A percentile compares a stretch with the other conserved stretches of the same genome.
Conservation (phyloP, 2,797 vertebrate genomes). For the Prionace glauca region DNA sequence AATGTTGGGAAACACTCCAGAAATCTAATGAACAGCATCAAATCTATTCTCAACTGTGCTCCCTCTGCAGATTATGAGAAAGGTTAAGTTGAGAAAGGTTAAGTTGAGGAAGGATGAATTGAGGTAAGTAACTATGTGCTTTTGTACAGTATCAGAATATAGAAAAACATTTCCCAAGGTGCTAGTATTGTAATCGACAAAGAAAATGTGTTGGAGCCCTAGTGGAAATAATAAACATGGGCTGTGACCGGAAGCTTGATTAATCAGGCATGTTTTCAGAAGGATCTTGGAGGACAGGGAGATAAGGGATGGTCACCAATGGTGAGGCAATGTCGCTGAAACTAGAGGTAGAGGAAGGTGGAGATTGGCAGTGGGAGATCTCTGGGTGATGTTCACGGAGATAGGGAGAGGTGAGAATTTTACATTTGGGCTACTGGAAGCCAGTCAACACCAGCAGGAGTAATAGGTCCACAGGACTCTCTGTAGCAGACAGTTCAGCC, state of each 20-base stretch:
- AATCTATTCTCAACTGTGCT: not conserved
- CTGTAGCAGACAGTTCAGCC: not conserved
- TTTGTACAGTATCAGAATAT: not conserved
- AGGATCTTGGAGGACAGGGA: not conserved
- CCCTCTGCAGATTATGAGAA: not conserved
- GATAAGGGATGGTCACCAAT: no score
- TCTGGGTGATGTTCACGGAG: no score
- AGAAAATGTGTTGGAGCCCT: not conserved
- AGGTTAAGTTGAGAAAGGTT: not conserved
- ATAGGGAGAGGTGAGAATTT: no score
- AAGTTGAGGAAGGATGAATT: not conserved
- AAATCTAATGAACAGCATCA: not conserved
- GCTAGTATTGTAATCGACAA: not conserved
- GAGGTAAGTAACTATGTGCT: not conserved
- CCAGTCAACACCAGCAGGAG: not conserved
- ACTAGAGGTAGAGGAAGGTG: not conserved
- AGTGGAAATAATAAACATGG: not conserved
- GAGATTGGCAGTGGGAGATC: not conserved
- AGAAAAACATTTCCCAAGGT: not conserved
- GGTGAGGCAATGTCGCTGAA: no score
- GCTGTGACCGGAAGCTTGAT: not conserved
- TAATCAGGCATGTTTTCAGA: not conserved
- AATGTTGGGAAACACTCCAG: not conserved
- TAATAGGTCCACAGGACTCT: not conserved
- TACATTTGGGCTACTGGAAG: not conserved